Base-by-base conservation (phyloP, 2,888 invertebrate species). In the Molorchus minor region DNA sequence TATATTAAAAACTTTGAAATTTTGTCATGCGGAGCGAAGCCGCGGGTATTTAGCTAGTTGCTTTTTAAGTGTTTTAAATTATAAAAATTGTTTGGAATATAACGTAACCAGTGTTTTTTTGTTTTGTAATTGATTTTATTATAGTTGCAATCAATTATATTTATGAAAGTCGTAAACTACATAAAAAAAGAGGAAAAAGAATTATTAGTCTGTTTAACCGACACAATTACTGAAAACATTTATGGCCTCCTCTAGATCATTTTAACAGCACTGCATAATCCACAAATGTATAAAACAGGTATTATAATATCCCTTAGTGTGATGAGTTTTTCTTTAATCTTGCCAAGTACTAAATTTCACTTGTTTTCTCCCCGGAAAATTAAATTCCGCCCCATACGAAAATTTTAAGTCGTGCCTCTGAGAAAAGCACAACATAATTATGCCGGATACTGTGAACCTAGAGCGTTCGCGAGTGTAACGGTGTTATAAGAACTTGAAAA, bases 281-380 rank as follows among this genome's bases (percentile, higher is more conserved):
- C 76, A 62, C 76, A 72, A 77, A 78, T 77, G 77, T 75, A 77
- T 76, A 77, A 78, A 79, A 73, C 77, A 77, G 77, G 75, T 76
- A 78, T 77, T 77, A 76, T 76, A 76, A 76, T 77, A 78, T 78
- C 76, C 73, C 71, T 75, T 72, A 76, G 73, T 72, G 71, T 77
- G 77, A 79, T 78, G 79, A 79, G 79, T 78, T 78, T 77, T 78
- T 78, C 78, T 77, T 79, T 79, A 79, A 79, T 79, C 79, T 79
- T 69, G 74, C 70, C 71, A 70, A 77, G 76, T 77, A 77, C 75
- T 79, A 79, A 79, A 78, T 79, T 78, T 75, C 70, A 71, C 72
- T 76, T 77, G 75, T 77, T 75, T 75, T 76, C 74, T 73, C 74
- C 71, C 69, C 69, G 76, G 77, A 79, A 79, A 79, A 78, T 78